phyloP scores from a whole-genome alignment of 2,797 vertebrate genomes.

The Chelon auratus region DNA sequence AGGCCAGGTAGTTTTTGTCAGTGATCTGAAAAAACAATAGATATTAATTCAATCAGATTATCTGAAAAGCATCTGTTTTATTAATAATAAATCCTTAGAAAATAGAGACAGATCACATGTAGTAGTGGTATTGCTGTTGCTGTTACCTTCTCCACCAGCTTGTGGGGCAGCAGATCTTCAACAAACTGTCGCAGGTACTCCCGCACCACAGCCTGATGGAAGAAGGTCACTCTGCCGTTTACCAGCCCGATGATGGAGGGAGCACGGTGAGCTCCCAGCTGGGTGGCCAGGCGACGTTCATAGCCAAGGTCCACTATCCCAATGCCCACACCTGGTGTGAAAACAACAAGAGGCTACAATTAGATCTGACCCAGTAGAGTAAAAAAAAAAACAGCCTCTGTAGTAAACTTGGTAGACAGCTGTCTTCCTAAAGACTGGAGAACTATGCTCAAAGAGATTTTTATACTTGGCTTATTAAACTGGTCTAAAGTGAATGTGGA shows the following conservation, averaged over 20 bases:
- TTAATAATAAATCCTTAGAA: background rate
- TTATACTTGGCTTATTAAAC: no score
- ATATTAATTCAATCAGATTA: background rate
- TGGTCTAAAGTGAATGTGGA: background rate
- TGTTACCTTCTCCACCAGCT: slow-evolving; percentile 91
- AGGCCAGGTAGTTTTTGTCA: slow-evolving; percentile 90
- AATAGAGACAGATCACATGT: background rate
- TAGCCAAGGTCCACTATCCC: slow-evolving; percentile 94
- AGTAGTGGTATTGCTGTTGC: background rate
- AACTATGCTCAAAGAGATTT: no score
- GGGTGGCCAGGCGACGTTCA: slow-evolving; percentile 91
- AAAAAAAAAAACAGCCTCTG: background rate
- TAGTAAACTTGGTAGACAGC: background rate
- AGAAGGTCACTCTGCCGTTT: slow-evolving; percentile 92
- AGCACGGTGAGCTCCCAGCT: slow-evolving; percentile 92
- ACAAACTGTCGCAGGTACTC: slow-evolving; percentile 93
- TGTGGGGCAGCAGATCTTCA: slow-evolving; percentile 92
- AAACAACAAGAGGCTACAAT: slow-evolving; percentile 7
- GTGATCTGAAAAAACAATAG: slow-evolving; percentile 85
- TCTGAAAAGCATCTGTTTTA: background rate
- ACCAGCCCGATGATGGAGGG: slow-evolving; percentile 93
- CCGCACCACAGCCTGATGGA: slow-evolving; percentile 89
- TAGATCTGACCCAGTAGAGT: background rate
- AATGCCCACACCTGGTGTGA: slow-evolving; percentile 90
- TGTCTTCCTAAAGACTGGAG: no score